Percentiles rank a stretch among this genome's conserved stretches.
Evolutionary conservation across 2,113 vertebrate species (phyloP).

Genomic region (Burhinus bistriatus): DNA sequence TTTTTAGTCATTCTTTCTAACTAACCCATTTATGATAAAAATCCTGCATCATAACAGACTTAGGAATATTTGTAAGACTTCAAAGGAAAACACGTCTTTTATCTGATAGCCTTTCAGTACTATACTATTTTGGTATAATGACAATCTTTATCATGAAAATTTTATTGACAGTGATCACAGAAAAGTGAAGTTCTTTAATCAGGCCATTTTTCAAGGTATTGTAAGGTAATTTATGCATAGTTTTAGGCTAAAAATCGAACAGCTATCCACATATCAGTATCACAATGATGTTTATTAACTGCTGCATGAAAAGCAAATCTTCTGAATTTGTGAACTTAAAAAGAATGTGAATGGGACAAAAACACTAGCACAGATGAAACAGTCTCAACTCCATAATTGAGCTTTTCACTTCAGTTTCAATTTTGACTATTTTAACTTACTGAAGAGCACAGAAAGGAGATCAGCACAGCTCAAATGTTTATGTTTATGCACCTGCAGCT

Average conservation of each 20-base stretch:
- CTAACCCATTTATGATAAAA: not conserved
- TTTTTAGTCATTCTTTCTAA: not conserved
- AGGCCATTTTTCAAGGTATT: constrained; percentile 19
- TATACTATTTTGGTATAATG: not conserved
- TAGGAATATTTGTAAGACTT: not conserved
- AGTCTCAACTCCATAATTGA: not conserved
- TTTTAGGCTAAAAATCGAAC: constrained; percentile 1
- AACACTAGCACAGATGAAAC: not conserved
- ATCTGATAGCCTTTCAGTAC: not conserved
- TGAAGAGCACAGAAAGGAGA: not conserved
- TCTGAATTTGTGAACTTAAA: not conserved
- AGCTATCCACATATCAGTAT: not conserved
- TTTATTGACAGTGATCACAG: constrained; percentile 12
- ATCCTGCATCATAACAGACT: not conserved
- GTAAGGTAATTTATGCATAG: not conserved
- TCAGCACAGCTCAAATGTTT: not conserved
- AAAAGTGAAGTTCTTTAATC: not conserved
- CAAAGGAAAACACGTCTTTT: constrained; percentile 26
- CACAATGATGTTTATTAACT: not conserved
- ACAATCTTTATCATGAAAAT: not conserved
- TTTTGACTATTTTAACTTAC: not conserved
- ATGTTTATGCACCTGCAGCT: constrained; percentile 36
- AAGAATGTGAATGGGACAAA: not conserved
- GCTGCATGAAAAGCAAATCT: constrained; percentile 4
- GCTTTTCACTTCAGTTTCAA: not conserved